Base-by-base conservation (phyloP, 1,140 invertebrate genomes). In the Atopsyche davidsoni region DNA sequence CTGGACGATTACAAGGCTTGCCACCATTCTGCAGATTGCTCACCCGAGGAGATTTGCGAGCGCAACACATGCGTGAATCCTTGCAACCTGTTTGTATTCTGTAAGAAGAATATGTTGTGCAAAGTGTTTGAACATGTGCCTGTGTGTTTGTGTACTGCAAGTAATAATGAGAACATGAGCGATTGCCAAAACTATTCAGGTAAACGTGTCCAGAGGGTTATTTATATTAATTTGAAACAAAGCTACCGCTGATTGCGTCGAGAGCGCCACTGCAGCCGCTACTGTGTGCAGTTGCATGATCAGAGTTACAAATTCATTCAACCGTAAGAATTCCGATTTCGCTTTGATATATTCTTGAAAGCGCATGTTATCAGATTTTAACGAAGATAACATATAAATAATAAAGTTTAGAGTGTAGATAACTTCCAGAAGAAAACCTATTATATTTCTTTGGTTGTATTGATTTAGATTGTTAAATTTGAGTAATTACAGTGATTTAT, bases 41-140 rank as follows among this genome's bases (percentile, higher is more conserved):
- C 28, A 11, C 21, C 22, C 1, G 14, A 25, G 11, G 65, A 78
- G 50, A 67, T 72, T 19, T 83, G 81, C 59, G 57, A 80, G 16
- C 63, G 70, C 21, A 63, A 67, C 51, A 54, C 60, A 10, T 83
- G 81, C 63, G 59, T 71, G 49, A 68, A 77, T 64, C 79, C 80
- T 22, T 83, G 81, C 62, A 61, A 67, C 19, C 56, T 67, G 59
- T 68, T 63, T 62, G 60, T 57, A 16, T 65, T 59, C 57, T 71
- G 64, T 61, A 61, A 46, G 59, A 58, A 54, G 38, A 55, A 55
- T 42, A 50, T 59, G 46, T 56, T 60, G 51, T 79, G 77, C 64
- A 61, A 64, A 42, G 70, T 73, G 55, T 60, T 68, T 31, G 64
- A 66, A 51, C 75, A 76, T 62, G 64, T 65, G 58, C 64, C 75